Evolutionary conservation across 2,113 vertebrate genomes (phyloP), one percentile per base, ranked within the genome.

Genomic region (Lichenostomus cassidix): DNA sequence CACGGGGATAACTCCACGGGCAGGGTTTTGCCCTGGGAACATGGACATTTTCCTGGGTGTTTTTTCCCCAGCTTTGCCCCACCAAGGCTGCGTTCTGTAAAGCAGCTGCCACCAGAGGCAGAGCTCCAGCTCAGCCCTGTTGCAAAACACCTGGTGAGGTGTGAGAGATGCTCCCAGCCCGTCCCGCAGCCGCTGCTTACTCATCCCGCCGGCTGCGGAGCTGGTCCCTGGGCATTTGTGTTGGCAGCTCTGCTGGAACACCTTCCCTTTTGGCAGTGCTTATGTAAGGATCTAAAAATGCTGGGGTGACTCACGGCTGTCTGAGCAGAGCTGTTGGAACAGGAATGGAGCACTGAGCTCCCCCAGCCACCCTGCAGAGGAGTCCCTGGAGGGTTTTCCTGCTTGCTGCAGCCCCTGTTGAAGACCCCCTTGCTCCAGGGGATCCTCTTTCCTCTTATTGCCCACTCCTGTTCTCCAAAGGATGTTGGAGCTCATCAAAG

Each of bases 181-280:
- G 7, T 49, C 79, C 93, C 78, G 68, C 71, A 86, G 79, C n/a
- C 47, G 20, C 10, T 80, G 87, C 92, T 96, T 94, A 80, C 90
- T 96, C 92, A 96, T 56, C 75, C 82, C 79, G 22, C 29, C 11
- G 75, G 64, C 68, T 17, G 88, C 67, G 78, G 56, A 88, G 69
- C 23, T 78, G 76, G 83, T 93, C 83, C 47, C 59, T 95, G 86
- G 87, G 95, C 93, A 94, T 96, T 95, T 93, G 69, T 75, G 83
- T 95, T 97, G 96, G 96, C 94, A 95, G 50, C 44, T 25, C 20
- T n/a, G 62, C 74, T 50, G 90, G n/a, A 94, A 94, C 93, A 96
- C 95, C 96, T 97, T 96, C 94, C 96, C 96, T 96, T 29, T 91
- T 93, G 95, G 96, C 96, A 76, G 28, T 87, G 5, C 39, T 95